Percentiles rank a stretch among this genome's conserved stretches.
Evolutionary conservation across 2,113 vertebrate species (phyloP).

Genomic region (Sciurus niger): DNA sequence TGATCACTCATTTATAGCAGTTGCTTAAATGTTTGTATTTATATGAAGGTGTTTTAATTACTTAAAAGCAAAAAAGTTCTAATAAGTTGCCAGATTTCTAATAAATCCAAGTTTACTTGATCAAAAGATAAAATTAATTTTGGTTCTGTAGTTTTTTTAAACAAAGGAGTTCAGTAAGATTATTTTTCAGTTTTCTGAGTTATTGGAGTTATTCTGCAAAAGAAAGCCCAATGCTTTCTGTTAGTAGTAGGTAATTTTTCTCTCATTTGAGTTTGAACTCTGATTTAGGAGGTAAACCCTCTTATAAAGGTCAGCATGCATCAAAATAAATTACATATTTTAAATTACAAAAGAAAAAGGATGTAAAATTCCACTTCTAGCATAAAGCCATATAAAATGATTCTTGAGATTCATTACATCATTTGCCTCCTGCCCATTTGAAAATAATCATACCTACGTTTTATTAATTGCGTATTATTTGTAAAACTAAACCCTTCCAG

Average conservation of each 20-base stretch:
- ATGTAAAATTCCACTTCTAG: slow-evolving; percentile 81
- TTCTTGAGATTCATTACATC: slow-evolving; percentile 83
- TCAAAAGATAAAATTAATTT: slow-evolving; percentile 80
- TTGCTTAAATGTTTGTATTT: slow-evolving; percentile 89
- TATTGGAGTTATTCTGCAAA: slow-evolving; percentile 81
- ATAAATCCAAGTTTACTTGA: slow-evolving; percentile 83
- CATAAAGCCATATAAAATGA: slow-evolving; percentile 82
- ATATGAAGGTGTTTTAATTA: slow-evolving; percentile 86
- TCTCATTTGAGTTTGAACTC: slow-evolving; percentile 74
- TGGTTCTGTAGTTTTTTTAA: slow-evolving; percentile 79
- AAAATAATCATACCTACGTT: slow-evolving; percentile 82
- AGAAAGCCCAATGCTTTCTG: slow-evolving; percentile 83
- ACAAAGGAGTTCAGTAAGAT: slow-evolving; percentile 46
- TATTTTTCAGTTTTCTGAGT: slow-evolving; percentile 82
- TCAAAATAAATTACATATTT: slow-evolving; percentile 73
- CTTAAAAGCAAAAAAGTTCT: slow-evolving; percentile 80
- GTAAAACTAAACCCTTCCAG: slow-evolving; percentile 81
- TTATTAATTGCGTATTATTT: slow-evolving; percentile 85
- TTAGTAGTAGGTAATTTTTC: slow-evolving; percentile 79
- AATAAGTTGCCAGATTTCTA: slow-evolving; percentile 87
- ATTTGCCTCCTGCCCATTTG: slow-evolving; percentile 85
- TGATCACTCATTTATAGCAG: slow-evolving; percentile 95
- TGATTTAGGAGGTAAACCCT: slow-evolving; percentile 73
- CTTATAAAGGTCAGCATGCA: slow-evolving; percentile 73
- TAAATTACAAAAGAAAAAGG: slow-evolving; percentile 82